Evolutionary conservation across 2,113 vertebrate species (phyloP).

Genomic region (Apteryx owenii): DNA sequence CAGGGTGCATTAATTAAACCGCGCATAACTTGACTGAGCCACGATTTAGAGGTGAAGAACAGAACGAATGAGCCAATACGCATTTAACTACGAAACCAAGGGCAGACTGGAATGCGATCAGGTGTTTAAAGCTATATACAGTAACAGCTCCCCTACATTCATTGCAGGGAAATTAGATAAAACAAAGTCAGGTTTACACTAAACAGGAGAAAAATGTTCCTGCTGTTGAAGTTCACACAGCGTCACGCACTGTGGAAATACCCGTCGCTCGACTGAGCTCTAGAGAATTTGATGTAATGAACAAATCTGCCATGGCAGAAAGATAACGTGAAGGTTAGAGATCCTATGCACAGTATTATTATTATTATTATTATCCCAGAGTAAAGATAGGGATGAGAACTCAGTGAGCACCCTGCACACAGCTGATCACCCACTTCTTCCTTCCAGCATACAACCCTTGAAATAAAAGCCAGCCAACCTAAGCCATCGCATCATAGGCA

Average conservation of each 20-base stretch:
- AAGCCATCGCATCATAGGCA: neutral
- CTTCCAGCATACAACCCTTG: neutral
- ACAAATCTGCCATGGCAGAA: conserved; percentile 9
- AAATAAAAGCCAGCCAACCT: neutral
- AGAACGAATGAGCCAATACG: neutral
- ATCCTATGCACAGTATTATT: neutral
- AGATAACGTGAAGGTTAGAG: conserved; percentile 10
- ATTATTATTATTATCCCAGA: neutral
- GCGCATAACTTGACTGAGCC: neutral
- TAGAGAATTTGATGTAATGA: neutral
- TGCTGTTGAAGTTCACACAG: neutral
- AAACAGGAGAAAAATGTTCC: neutral
- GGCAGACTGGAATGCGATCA: neutral
- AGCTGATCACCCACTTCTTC: neutral
- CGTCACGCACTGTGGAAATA: neutral
- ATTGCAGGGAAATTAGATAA: neutral
- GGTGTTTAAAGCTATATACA: neutral
- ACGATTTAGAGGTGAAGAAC: neutral
- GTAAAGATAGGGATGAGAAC: neutral
- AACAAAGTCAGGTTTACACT: neutral
- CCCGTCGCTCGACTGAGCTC: neutral
- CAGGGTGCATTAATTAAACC: conserved; percentile 15
- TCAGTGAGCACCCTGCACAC: neutral
- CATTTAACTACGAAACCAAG: neutral
- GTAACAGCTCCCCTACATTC: neutral